Base-by-base conservation (phyloP, 2,888 invertebrate genomes). In the Caenorhabditis zanzibari region DNA sequence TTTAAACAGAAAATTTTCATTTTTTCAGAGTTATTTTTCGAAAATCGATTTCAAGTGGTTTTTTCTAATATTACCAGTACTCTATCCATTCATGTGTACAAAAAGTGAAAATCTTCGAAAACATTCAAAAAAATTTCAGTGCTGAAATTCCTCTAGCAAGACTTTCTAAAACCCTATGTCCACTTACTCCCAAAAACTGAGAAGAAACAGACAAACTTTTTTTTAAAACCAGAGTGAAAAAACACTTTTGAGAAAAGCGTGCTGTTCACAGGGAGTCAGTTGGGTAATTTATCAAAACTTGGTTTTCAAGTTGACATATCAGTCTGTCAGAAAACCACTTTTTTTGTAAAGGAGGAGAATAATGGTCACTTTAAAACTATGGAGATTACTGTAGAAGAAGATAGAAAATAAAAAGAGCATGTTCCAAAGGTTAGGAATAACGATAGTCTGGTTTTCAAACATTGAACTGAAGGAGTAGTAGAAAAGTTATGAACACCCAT, bases 261-360 rank as follows among this genome's bases (percentile, higher is more conserved):
- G 68, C 49, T 49, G 61, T 73, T 73, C 61, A 61, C 73, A 73
- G 12, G 73, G 49, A 52, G 59, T 58, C 72, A n/a, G 47, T 19
- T 59, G 35, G 68, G 47, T 63, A 61, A 73, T 73, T 73, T 61
- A 38, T 73, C 73, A 61, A 58, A 54, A 73, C 59, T 73, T 47
- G 22, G 61, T 73, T 72, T 49, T 63, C 19, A 6, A 61, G 73
- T 49, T 73, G 73, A 73, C 73, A 73, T 73, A 73, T 73, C 61
- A 73, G 35, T 61, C 35, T 73, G 61, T 73, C 63, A 73, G 61
- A 73, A 63, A 73, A 61, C 61, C 52, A 52, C 47, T 61, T 61
- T 61, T 54, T 12, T 5, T n/a, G n/a, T n/a, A n/a, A n/a, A n/a
- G n/a, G 22, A 22, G 2, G 12, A 7, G 10, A 9, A 7, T 1